Conservation (phyloP, 1,140 invertebrate species). For the Calosoma granatense region DNA sequence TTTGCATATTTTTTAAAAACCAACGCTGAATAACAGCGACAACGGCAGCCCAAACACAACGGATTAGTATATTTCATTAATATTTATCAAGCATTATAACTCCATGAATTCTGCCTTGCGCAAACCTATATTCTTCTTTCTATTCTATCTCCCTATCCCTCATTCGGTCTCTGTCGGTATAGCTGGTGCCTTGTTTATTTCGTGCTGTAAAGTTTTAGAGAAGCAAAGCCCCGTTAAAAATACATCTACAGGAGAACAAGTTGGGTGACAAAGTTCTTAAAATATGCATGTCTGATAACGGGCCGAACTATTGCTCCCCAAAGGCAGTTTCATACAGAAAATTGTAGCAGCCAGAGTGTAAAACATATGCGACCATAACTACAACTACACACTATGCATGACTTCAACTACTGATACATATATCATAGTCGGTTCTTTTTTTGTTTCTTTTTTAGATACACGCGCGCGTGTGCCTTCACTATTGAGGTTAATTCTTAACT, state of each 20-base stretch:
- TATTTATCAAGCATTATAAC: slow-evolving; percentile 8
- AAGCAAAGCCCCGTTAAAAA: slow-evolving; percentile 6
- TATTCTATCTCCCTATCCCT: too few species aligned
- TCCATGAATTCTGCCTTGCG: not conserved
- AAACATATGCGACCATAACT: not conserved
- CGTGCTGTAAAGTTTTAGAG: not conserved
- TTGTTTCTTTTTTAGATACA: not conserved
- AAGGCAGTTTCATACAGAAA: not conserved
- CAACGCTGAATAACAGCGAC: not conserved
- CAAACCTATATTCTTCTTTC: too few species aligned
- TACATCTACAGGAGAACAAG: not conserved
- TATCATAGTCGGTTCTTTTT: not conserved
- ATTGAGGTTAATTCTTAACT: too few species aligned
- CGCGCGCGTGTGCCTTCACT: too few species aligned
- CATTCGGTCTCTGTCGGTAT: not conserved
- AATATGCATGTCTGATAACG: slow-evolving; percentile 7
- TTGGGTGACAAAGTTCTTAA: slow-evolving; percentile 5
- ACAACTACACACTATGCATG: too few species aligned
- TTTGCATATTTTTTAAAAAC: slow-evolving; percentile 9
- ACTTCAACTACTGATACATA: too few species aligned
- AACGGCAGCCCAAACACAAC: slow-evolving; percentile 5
- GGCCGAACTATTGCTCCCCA: not conserved
- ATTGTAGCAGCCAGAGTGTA: not conserved
- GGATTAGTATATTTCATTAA: slow-evolving; percentile 9
- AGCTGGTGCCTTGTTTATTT: not conserved